Percentiles rank a stretch among this genome's conserved stretches.
Conservation (phyloP, 2,888 invertebrate genomes). For the Tachina fera region DNA sequence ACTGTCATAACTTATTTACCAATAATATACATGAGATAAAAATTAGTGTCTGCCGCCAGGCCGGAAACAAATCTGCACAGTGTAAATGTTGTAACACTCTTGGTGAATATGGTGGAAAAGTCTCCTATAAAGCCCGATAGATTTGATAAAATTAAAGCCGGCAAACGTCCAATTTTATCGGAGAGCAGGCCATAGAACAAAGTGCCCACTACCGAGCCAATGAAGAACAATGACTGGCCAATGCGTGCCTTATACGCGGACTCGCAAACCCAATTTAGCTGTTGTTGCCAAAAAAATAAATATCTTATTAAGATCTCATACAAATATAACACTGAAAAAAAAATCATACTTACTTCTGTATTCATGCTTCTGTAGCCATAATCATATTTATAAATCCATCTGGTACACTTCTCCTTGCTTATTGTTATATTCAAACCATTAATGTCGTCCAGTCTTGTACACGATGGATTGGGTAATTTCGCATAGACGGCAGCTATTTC, state of each 20-base stretch:
- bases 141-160: constrained; percentile 85
- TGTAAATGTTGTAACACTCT: constrained; percentile 83
- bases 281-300: constrained; percentile 11
- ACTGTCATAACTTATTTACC: constrained; percentile 80
- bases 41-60: constrained; percentile 85
- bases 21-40: constrained; percentile 86
- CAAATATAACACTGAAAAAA: background rate
- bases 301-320: background rate
- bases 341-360: constrained; percentile 84
- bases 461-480: constrained; percentile 80
- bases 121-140: constrained; percentile 85
- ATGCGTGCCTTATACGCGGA: constrained; percentile 85
- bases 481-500: constrained; percentile 81
- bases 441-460: constrained; percentile 79
- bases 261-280: constrained; percentile 86
- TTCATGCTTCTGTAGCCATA: constrained; percentile 86
- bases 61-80: constrained; percentile 85
- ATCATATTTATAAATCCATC: constrained; percentile 85
- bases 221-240: constrained; percentile 86
- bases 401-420: constrained; percentile 81
- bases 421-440: constrained; percentile 78
- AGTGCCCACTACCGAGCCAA: constrained; percentile 86
- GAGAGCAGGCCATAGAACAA: constrained; percentile 85
- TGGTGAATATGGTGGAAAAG: constrained; percentile 84
- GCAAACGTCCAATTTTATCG: constrained; percentile 85